A percentile compares a stretch with the other conserved stretches of the same genome.
Evolutionary conservation across 2,888 invertebrate genomes (phyloP).

Genomic region (Achlya flavicornis): DNA sequence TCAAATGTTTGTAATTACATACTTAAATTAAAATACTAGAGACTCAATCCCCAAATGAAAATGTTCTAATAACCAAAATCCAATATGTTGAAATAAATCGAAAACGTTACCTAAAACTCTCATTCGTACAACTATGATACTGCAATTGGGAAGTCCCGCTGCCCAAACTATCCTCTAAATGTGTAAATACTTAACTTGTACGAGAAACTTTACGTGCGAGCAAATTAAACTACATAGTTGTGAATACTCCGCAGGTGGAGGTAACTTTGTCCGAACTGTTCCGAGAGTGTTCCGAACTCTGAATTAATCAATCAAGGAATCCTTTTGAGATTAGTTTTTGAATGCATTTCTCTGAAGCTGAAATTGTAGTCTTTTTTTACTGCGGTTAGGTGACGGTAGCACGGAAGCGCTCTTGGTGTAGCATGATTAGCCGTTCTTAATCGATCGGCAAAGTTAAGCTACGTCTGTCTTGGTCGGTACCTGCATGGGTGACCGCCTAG

Average conservation of each 20-base stretch:
- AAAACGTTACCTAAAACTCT: neutral
- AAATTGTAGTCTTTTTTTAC: neutral
- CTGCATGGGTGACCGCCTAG: too few species aligned
- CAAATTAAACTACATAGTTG: constrained; percentile 13
- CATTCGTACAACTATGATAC: neutral
- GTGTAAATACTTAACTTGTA: constrained; percentile 11
- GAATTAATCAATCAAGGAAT: constrained; percentile 24
- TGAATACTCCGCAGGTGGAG: neutral
- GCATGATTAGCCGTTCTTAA: too few species aligned
- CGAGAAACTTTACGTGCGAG: constrained; percentile 8
- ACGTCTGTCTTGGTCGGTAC: too few species aligned
- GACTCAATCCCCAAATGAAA: too few species aligned
- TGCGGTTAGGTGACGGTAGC: too few species aligned
- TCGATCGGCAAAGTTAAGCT: too few species aligned
- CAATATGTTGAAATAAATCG: too few species aligned
- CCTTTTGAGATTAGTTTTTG: neutral
- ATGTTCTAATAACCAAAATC: too few species aligned
- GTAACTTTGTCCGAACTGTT: constrained; percentile 25
- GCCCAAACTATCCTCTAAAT: neutral
- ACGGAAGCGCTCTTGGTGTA: too few species aligned
- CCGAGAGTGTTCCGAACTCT: constrained; percentile 16
- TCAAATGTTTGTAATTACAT: too few species aligned
- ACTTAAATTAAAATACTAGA: too few species aligned
- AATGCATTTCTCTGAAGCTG: neutral
- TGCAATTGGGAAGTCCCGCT: constrained; percentile 4